phyloP scores from a whole-genome alignment of 2,113 vertebrate species.

The Butorides virescens region DNA sequence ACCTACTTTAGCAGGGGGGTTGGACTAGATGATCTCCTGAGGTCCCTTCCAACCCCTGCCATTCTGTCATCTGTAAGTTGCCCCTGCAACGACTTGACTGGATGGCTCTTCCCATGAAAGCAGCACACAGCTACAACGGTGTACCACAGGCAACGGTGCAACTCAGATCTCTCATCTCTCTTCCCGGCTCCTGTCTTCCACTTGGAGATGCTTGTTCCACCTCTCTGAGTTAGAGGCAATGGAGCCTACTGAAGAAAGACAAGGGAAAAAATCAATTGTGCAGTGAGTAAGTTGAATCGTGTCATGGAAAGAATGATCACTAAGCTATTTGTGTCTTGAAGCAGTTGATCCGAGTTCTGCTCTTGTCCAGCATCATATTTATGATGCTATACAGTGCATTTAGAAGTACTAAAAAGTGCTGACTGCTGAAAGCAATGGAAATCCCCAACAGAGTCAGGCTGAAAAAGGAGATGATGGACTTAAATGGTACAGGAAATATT shows the following conservation, averaged over 20 bases:
- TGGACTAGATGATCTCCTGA: no score
- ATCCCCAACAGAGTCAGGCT: not conserved
- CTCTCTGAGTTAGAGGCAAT: not conserved
- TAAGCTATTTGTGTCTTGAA: not conserved
- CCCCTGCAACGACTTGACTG: not conserved
- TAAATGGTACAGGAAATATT: not conserved
- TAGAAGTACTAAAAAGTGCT: not conserved
- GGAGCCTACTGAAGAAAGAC: not conserved
- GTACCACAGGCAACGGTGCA: fast-evolving
- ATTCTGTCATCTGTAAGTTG: not conserved
- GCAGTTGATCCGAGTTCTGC: not conserved
- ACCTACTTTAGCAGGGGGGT: no score
- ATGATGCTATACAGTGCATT: not conserved
- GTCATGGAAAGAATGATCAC: not conserved
- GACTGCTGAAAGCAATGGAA: not conserved
- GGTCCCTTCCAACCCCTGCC: no score
- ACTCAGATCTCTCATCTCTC: not conserved
- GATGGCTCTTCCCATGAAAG: not conserved
- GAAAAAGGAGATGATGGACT: not conserved
- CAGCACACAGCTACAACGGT: no score
- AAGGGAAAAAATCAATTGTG: not conserved
- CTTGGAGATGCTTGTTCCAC: not conserved
- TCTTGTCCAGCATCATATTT: not conserved
- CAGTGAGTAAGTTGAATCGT: not conserved
- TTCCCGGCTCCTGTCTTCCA: not conserved